phyloP scores from a whole-genome alignment of 1,140 invertebrate species.

The Drosophila ananassae region DNA sequence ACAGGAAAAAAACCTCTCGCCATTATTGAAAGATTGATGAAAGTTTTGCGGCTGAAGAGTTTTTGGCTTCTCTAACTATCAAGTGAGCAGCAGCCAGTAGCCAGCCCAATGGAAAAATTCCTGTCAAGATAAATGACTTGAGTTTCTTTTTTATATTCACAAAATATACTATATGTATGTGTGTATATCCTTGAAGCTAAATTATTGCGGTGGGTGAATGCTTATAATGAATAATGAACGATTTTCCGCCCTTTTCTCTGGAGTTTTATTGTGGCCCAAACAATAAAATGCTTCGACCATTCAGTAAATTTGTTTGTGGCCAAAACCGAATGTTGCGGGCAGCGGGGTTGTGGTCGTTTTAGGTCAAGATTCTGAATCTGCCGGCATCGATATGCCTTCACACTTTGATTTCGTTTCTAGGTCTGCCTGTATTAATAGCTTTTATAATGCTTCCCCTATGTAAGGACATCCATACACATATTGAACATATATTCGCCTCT shows the following conservation, averaged over 20 bases:
- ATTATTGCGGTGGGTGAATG: constrained; percentile 71
- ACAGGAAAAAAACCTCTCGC: not conserved
- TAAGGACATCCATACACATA: constrained; percentile 28
- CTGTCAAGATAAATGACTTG: constrained; percentile 61
- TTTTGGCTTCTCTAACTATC: constrained; percentile 42
- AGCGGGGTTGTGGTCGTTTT: constrained; percentile 13
- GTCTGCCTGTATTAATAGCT: constrained; percentile 66
- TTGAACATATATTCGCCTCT: constrained; percentile 19
- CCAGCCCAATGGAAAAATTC: constrained; percentile 32
- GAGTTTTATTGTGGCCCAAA: constrained; percentile 67
- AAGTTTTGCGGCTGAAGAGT: constrained; percentile 51
- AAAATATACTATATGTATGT: constrained; percentile 11
- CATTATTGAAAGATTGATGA: constrained; percentile 82
- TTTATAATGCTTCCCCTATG: constrained; percentile 70
- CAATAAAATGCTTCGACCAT: constrained; percentile 67
- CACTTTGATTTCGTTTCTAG: constrained; percentile 67
- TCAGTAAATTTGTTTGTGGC: constrained; percentile 64
- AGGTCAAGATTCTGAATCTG: constrained; percentile 18
- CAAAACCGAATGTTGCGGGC: not conserved
- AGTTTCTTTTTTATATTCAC: constrained; percentile 23
- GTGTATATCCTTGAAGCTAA: constrained; percentile 42
- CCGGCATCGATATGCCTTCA: constrained; percentile 59
- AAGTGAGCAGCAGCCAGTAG: constrained; percentile 15
- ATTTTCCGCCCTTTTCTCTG: constrained; percentile 63
- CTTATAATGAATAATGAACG: constrained; percentile 81